phyloP scores from a whole-genome alignment of 2,113 vertebrate species.

The Prietella phreatophila region DNA sequence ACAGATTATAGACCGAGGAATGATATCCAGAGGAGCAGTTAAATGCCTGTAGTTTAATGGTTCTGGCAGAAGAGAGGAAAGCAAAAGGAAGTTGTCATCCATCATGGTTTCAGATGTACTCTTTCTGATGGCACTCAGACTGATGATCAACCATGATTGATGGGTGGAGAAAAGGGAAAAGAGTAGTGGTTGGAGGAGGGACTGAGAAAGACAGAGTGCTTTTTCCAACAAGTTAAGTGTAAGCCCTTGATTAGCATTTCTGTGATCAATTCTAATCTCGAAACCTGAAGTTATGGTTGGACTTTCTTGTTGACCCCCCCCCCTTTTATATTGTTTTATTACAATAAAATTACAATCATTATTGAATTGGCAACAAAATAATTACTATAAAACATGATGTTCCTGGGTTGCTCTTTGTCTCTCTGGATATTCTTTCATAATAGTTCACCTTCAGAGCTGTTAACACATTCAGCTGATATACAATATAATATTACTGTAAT shows the following conservation, averaged over 20 bases:
- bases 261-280: background rate
- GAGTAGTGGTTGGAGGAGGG: background rate
- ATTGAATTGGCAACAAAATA: background rate
- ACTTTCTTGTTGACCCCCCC: background rate
- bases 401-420: background rate
- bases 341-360: background rate
- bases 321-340: too few species aligned
- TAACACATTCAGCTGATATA: background rate
- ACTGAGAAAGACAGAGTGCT: background rate
- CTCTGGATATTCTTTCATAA: background rate
- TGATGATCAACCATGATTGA: conserved; percentile 61
- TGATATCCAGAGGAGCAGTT: conserved; percentile 61
- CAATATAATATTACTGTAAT: too few species aligned
- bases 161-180: conserved; percentile 51
- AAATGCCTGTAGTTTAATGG: conserved; percentile 74
- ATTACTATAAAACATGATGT: background rate
- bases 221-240: conserved; percentile 28
- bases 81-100: conserved; percentile 75
- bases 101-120: conserved; percentile 76
- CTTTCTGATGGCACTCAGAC: conserved; percentile 71
- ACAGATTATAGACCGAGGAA: conserved; percentile 44
- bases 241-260: background rate
- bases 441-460: background rate
- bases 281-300: background rate
- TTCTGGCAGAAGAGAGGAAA: conserved; percentile 70